Evolutionary conservation across 2,888 invertebrate species (phyloP).

Genomic region (Fissipunctia ypsillon): DNA sequence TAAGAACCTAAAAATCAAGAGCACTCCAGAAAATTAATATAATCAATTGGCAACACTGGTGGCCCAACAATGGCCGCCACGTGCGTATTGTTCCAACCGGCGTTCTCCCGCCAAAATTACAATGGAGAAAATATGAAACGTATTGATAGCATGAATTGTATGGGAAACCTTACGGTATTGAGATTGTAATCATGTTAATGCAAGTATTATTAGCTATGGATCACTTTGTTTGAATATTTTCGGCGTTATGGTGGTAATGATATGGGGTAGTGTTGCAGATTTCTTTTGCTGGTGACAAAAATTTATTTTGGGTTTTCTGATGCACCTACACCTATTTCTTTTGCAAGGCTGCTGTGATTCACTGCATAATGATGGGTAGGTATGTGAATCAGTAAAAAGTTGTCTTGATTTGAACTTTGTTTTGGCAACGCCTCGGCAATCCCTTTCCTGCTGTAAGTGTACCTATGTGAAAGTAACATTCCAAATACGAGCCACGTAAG

Average conservation of each 20-base stretch:
- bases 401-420: background rate
- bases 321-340: too few relatives aligned
- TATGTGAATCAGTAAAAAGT: background rate
- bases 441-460: too few relatives aligned
- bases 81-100: slow-evolving; percentile 71
- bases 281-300: slow-evolving; percentile 6
- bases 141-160: slow-evolving; percentile 74
- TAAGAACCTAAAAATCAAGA: slow-evolving; percentile 52
- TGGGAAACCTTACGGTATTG: slow-evolving; percentile 76
- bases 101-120: slow-evolving; percentile 62
- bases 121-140: slow-evolving; percentile 80
- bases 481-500: too few relatives aligned
- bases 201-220: slow-evolving; percentile 59
- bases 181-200: slow-evolving; percentile 69
- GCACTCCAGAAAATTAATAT: slow-evolving; percentile 67
- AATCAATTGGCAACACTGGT: slow-evolving; percentile 81
- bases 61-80: slow-evolving; percentile 73
- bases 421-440: background rate
- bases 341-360: too few relatives aligned
- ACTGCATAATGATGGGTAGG: too few relatives aligned
- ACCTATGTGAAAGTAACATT: background rate
- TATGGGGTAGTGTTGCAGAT: background rate
- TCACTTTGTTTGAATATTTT: slow-evolving; percentile 48
- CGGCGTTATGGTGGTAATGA: slow-evolving; percentile 28
- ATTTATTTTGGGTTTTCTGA: background rate